Base-by-base conservation (phyloP, 2,113 vertebrate genomes). In the Onychostruthus taczanowskii region DNA sequence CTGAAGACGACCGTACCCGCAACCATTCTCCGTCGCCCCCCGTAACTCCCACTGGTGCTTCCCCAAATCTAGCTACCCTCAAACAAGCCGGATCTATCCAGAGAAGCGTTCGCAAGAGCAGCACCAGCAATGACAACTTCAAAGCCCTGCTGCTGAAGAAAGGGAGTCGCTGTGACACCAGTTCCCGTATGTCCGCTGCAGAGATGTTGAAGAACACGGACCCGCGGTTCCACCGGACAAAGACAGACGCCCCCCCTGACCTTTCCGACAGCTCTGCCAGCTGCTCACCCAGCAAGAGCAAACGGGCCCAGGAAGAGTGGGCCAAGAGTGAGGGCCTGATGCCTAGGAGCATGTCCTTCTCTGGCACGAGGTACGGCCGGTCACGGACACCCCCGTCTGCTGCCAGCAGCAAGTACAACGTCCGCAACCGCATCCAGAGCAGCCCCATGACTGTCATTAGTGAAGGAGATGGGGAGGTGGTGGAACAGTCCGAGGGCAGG, bases 381-480 rank as follows among this genome's bases (percentile, higher is more conserved):
- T 99, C 99, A 3, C 98, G 99, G 64, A 99, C 98, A 0, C 99
- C 99, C 0, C 99, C 99, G 2, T 99, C 98, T 0, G 99, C 99
- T 3, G 99, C 99, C 97, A 99, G 99, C 98, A 99, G 99, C 98
- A 98, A 99, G 91, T 99, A 99, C 95, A 99, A 98, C 33, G 90
- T 99, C 31, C 98, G 99, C 72, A 98, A 98, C 96, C 98, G 99
- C 33, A 98, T 99, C 97, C 99, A 99, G 95, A 99, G 99, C 98
- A 99, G 99, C 97, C 99, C 99, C 39, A 99, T 99, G 99, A 99
- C 99, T 0, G 99, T 99, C 70, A 99, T 99, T 96, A 99, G 99
- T 4, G 99, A 99, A 94, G 98, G 99, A 2, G 99, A 99, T 26
- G 99, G 99, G 23, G 99, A 99, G 68, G 89, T 95, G 73, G 63